A percentile compares a stretch with the other conserved stretches of the same genome.
These are phyloP conservation scores for Scotopteryx bipunctaria DNA, from an alignment of 2,888 invertebrate genomes.

Conservation along the genomic window DNA sequence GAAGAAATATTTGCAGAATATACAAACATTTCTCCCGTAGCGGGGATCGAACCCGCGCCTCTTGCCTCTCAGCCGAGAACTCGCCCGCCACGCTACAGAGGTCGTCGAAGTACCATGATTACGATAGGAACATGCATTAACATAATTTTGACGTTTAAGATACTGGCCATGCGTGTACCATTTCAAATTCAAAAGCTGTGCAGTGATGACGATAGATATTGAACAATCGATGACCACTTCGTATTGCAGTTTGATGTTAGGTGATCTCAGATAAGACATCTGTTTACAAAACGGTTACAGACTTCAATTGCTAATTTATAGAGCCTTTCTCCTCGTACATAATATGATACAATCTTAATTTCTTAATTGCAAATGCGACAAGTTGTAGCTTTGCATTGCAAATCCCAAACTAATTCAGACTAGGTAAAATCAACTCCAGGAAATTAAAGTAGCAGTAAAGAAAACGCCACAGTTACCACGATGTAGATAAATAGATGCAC, in stretches of 20 bases:
- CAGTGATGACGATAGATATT: conserved; percentile 15
- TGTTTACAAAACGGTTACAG: conserved; percentile 12
- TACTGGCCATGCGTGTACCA: conserved; percentile 8
- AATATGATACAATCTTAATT: conserved; percentile 19
- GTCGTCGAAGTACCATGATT: no score
- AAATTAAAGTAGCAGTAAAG: conserved; percentile 21
- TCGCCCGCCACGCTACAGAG: no score
- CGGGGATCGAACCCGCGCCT: no score
- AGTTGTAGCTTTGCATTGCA: conserved; percentile 6
- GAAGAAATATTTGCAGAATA: no score
- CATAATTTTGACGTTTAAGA: conserved; percentile 1
- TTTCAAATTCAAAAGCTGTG: conserved; percentile 17
- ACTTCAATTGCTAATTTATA: background rate
- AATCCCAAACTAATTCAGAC: conserved; percentile 9
- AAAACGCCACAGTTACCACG: conserved; percentile 26
- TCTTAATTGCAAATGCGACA: conserved; percentile 5
- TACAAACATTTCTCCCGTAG: no score
- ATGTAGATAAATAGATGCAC: conserved; percentile 37
- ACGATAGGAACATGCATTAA: background rate
- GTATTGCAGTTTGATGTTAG: conserved; percentile 3
- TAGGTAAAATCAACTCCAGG: conserved; percentile 9
- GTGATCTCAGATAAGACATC: conserved; percentile 3
- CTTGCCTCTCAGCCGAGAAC: no score
- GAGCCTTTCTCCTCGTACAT: background rate
- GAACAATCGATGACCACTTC: conserved; percentile 14